Evolutionary conservation across 1,140 invertebrate species (phyloP), one percentile per base, ranked within the genome.

Genomic region (Orius insidiosus): DNA sequence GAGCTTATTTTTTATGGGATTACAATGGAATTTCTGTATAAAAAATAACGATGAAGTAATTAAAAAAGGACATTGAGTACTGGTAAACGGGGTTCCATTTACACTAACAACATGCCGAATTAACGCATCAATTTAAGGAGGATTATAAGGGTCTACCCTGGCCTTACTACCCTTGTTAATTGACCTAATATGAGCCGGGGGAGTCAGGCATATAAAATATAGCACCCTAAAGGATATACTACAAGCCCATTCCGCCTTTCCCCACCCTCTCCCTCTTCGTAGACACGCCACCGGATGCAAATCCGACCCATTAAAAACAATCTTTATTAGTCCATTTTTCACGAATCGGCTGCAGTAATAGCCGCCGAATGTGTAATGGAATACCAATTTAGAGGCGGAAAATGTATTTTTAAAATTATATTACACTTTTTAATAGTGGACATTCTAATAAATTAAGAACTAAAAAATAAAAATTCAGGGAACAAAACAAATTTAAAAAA

Each of bases 151-250:
- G 38, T 40, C 38, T 16, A 18, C 9, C 11, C 11, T 10, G 11
- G 38, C 24, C 24, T 24, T 24, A 24, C 24, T 24, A 24, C 11
- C 38, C 38, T 40, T 40, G 38, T 40, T 40, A 40, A 40, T 40
- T 40, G 38, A 18, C 38, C 38, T 40, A 40, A 40, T 40, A 40
- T 40, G 38, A 40, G 38, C 15, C 38, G 38, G 16, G 38, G 38
- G 38, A 40, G 38, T 16, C 11, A 18, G 16, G 11, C 16, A 18
- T 15, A 40, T 18, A 40, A 40, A 40, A 40, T 40, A 40, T 18
- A 15, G 38, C 38, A 40, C 35, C 38, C 38, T 16, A 18, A 40
- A 40, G 38, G 38, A 40, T 40, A 40, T 40, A 18, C 38, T 15
- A 13, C 38, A 40, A 16, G 11, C 9, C 38, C 38, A 40, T 15